Conservation (phyloP, 2,113 vertebrate genomes). For the Motacilla tschutschensis region DNA sequence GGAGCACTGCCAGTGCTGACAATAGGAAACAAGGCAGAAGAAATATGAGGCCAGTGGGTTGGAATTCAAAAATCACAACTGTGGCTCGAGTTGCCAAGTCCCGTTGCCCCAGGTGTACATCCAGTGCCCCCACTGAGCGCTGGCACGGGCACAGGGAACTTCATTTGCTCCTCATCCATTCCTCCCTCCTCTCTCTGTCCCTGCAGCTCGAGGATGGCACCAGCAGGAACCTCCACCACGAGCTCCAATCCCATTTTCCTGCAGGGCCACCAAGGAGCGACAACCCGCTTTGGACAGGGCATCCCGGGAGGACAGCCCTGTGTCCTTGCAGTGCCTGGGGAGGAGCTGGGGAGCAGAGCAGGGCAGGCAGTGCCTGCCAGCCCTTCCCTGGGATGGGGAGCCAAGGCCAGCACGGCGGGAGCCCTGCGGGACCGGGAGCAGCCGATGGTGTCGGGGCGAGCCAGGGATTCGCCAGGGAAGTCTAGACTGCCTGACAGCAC, state of each 20-base stretch:
- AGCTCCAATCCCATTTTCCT: neutral
- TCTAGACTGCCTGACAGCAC: constrained; percentile 55
- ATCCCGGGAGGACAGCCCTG: neutral
- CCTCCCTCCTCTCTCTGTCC: neutral
- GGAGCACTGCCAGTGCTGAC: constrained; percentile 77
- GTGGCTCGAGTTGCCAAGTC: constrained; percentile 73
- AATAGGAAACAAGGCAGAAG: constrained; percentile 82
- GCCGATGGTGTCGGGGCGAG: neutral
- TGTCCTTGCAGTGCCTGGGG: neutral
- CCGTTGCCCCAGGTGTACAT: constrained; percentile 59
- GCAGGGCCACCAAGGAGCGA: neutral
- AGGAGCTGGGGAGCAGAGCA: neutral
- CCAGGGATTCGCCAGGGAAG: constrained; percentile 5
- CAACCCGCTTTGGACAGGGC: neutral
- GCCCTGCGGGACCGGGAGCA: constrained; percentile 21
- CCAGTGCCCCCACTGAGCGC: constrained; percentile 33
- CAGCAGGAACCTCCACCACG: neutral
- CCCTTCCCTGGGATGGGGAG: neutral
- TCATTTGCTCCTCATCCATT: neutral
- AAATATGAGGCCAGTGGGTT: constrained; percentile 77
- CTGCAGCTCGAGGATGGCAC: neutral
- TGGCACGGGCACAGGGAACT: neutral
- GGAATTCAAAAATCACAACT: constrained; percentile 82
- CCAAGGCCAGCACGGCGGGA: constrained; percentile 44
- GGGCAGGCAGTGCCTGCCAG: constrained; percentile 23